These are phyloP conservation scores for Stichopus chloronotus DNA, from an alignment of 35 echinoderm and acorn worm species.

Conservation along the genomic window DNA sequence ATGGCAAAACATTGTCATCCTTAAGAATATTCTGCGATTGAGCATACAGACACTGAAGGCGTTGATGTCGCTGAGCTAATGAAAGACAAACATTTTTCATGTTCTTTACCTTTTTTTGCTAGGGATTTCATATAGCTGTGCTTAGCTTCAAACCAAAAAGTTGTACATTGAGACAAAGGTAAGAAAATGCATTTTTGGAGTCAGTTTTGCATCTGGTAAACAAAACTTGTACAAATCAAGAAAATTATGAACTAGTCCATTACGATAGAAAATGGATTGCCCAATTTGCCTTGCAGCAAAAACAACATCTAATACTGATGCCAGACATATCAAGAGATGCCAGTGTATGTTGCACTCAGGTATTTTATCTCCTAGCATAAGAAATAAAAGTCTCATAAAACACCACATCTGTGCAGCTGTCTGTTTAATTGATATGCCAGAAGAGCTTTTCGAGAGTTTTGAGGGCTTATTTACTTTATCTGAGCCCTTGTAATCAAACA, in stretches of 20 bases:
- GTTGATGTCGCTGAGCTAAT: slow-evolving; percentile 15
- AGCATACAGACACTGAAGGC: neutral
- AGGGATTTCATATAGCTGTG: neutral
- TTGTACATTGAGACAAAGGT: neutral
- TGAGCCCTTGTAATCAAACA: neutral
- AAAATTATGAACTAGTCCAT: slow-evolving; percentile 26
- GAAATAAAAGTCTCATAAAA: slow-evolving; percentile 7
- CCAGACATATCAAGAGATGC: slow-evolving; percentile 11
- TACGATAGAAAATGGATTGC: neutral
- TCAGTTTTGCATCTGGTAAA: neutral
- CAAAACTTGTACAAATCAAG: slow-evolving; percentile 19
- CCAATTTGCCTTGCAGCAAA: slow-evolving; percentile 29
- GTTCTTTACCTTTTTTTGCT: neutral
- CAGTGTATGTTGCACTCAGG: slow-evolving; percentile 11
- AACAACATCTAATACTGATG: neutral
- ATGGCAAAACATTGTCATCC: slow-evolving; percentile 5
- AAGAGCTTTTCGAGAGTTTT: slow-evolving; percentile 1
- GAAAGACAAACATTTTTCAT: slow-evolving; percentile 23
- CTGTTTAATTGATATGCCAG: neutral
- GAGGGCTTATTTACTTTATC: slow-evolving; percentile 21
- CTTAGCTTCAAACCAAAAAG: slow-evolving; percentile 26
- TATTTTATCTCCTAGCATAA: neutral
- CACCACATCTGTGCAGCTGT: neutral
- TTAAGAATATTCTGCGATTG: neutral
- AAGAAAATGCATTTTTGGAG: neutral